Base-by-base conservation (phyloP, 2,797 vertebrate species). In the Taeniopygia guttata region DNA sequence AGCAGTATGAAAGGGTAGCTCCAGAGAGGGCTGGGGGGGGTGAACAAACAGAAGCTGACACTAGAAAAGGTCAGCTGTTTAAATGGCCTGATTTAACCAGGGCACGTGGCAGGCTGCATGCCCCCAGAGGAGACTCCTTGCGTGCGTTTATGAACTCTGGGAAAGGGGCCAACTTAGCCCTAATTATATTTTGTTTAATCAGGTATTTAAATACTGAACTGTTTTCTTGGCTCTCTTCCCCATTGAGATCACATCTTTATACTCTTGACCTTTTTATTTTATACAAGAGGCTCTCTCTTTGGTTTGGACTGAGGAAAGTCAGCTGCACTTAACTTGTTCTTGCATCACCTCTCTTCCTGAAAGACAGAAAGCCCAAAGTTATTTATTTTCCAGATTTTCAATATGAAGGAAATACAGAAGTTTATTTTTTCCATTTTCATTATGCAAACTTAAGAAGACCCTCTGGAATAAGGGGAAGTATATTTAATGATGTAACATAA, bases 131-230 rank as follows among this genome's bases (percentile, higher is more conserved):
- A 95, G 73, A 84, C 89, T 82, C 79, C 83, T 91, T 80, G 52
- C 94, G 91, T 96, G 74, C 42, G 25, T 96, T 97, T 97, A 97
- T 94, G 96, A 97, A 97, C 96, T 97, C 97, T 94, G 96, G 97
- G 96, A 97, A 92, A 94, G 93, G 69, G 96, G 93, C 96, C 96
- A 97, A 91, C 84, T 85, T 93, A 96, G 73, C 69, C 84, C 85
- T 97, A 96, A 96, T 97, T 97, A 95, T 97, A 96, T 97, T 98
- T 96, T 96, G 95, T 97, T 97, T 97, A 97, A 97, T 94, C 78
- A 91, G 89, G 84, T 97, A 73, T 96, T 97, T 97, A 97, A 97
- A 97, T 95, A 90, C 78, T 9, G 73, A 95, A 93, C 77, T 75
- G 92, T 96, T 94, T 96, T 93, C 69, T 87, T 96, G 60, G 82